phyloP scores from a whole-genome alignment of 2,797 vertebrate genomes.

The Alosa sapidissima region DNA sequence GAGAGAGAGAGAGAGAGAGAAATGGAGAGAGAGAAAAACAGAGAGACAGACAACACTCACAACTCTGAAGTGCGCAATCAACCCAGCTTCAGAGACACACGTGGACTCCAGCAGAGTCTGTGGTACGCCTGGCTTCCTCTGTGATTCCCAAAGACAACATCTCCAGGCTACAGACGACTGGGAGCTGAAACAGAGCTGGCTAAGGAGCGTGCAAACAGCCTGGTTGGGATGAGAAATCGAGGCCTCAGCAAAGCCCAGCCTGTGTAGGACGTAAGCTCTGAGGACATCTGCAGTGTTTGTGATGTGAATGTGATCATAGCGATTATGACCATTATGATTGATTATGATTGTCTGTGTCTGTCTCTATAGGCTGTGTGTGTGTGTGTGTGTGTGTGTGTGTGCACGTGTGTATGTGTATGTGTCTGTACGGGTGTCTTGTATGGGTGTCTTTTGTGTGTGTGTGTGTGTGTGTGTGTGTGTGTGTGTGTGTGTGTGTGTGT shows the following conservation, averaged over 20 bases:
- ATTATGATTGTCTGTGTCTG: background rate
- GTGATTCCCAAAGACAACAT: background rate
- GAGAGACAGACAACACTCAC: background rate
- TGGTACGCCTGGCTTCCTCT: background rate
- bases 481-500: background rate
- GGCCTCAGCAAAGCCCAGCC: background rate
- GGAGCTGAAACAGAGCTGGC: background rate
- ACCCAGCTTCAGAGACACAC: background rate
- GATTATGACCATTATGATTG: background rate
- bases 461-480: no score
- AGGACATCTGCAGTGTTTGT: background rate
- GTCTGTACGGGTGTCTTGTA: no score
- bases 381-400: background rate
- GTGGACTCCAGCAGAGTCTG: background rate
- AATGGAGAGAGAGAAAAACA: background rate
- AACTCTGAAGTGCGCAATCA: background rate
- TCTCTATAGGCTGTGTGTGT: background rate
- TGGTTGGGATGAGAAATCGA: background rate
- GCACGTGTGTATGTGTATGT: no score
- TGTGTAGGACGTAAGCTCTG: background rate
- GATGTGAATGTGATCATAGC: background rate
- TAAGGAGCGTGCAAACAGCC: background rate
- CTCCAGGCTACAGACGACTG: background rate
- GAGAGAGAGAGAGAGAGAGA: background rate
- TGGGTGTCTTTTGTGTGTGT: background rate